phyloP scores from a whole-genome alignment of 1,140 invertebrate species.

The Nebria ingens region DNA sequence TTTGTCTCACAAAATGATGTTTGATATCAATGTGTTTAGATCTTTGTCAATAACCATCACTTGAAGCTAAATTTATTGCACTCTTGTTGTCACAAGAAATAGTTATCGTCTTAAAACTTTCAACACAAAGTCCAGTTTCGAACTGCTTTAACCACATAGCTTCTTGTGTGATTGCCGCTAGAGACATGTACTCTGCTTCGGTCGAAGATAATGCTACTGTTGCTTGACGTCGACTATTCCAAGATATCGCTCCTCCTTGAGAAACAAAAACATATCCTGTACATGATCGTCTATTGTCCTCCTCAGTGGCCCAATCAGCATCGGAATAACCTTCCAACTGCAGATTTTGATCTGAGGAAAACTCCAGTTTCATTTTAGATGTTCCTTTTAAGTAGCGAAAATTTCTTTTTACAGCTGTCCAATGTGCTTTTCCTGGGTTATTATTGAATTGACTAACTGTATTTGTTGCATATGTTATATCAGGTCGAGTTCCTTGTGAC shows the following conservation, averaged over 20 bases:
- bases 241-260: conserved; percentile 23
- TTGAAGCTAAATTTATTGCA: background rate
- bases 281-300: conserved; percentile 19
- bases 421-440: conserved; percentile 7
- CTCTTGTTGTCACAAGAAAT: background rate
- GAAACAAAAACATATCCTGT: conserved; percentile 25
- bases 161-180: conserved; percentile 20
- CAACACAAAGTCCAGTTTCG: conserved; percentile 13
- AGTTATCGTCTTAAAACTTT: background rate
- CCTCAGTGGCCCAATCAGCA: conserved; percentile 24
- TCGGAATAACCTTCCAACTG: conserved; percentile 16
- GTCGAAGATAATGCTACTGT: background rate
- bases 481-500: conserved; percentile 13
- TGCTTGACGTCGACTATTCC: conserved; percentile 23
- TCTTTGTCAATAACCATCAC: no score
- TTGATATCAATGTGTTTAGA: no score
- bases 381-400: conserved; percentile 18
- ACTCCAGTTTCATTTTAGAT: conserved; percentile 13
- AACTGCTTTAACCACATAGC: conserved; percentile 23
- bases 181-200: conserved; percentile 25
- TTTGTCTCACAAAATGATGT: no score
- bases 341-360: conserved; percentile 13
- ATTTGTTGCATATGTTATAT: conserved; percentile 12
- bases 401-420: background rate
- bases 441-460: conserved; percentile 14